Base-by-base conservation (phyloP, 2,888 invertebrate genomes). In the Apocheima hispidaria region DNA sequence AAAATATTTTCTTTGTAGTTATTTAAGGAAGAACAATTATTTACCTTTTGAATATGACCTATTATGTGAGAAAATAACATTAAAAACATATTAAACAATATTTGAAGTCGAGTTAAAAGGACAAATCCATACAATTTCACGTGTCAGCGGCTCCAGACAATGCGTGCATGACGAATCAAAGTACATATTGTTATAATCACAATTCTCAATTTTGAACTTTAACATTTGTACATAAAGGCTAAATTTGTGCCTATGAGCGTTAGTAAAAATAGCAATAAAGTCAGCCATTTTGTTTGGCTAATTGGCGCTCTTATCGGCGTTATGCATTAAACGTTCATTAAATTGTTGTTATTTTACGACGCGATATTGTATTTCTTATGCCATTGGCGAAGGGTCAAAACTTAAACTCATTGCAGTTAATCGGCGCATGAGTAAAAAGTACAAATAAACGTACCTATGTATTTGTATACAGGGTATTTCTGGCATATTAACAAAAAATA, bases 271-370 rank as follows among this genome's bases (percentile, higher is more conserved):
- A 72, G 78, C 71, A 69, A 76, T 83, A 80, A 83, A 68, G 68
- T 75, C 66, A 57, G 82, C 78, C 82, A 81, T 82, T 80, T 80
- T 83, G 81, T 80, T 81, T 82, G 73, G 75, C 87, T 90, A 91
- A 90, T 91, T 90, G 87, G 84, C 81, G 71, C 74, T 66, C 81
- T 87, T 89, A 88, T 89, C 88, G 84, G 70, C 75, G 82, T 81
- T 80, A 81, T 84, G 81, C 84, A 78, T 86, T 85, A 83, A 81
- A 82, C 79, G 79, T 83, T 79, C 85, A 86, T 84, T 87, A 86
- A 41, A 86, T 86, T 83, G 78, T 84, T 81, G 74, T 76, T 76
- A 77, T 81, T 86, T 88, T 86, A 87, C 36, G 54, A 54, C 77
- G 77, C 81, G 68, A 82, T 82, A 85, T 86, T 82, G 76, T 82